Base-by-base conservation (phyloP, 2,113 vertebrate genomes). In the Limnothrissa miodon region DNA sequence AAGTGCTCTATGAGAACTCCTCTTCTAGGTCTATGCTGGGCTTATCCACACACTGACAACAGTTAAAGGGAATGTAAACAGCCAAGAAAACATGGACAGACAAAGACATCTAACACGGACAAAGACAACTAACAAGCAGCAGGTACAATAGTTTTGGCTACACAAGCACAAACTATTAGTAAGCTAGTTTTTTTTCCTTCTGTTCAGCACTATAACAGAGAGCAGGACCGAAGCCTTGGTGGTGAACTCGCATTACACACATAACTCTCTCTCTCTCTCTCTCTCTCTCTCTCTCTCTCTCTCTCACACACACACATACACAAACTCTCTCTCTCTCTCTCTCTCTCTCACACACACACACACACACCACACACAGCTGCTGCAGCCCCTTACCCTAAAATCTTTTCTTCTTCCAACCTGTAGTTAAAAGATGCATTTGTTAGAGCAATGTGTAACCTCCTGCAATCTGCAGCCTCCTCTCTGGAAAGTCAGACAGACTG, bases 401-500 rank as follows among this genome's bases (percentile, higher is more conserved):
- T 95, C 94, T 87, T 94, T 94, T 91, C 94, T 96, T 93, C 94
- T 96, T 94, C 92, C 95, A 83, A 95, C 94, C 96, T 97, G 96
- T 94, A 81, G 95, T 94, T 96, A 93, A 95, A 95, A 96, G 96
- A 85, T 90, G 42, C 45, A 46, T 79, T 84, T 79, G 84, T n/a
- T 83, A 80, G n/a, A 80, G 59, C 44, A 62, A 17, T 0, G 6
- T 4, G 23, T 21, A 11, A 46, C 21, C 48, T 15, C 59, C 10
- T 36, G 62, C 13, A 33, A 13, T 2, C 62, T 70, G 62, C 4
- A 36, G 62, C 13, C 62, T 70, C 29, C 36, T 4, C 15, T 36
- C 29, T 74, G 19, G 51, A 4, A 53, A 53, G 51, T 53, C 51
- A 53, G 51, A 53, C 51, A 53, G n/a, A n/a, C 51, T 5, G 17